Evolutionary conservation across 2,888 invertebrate species (phyloP).

Genomic region (Mesorhabditis belari): DNA sequence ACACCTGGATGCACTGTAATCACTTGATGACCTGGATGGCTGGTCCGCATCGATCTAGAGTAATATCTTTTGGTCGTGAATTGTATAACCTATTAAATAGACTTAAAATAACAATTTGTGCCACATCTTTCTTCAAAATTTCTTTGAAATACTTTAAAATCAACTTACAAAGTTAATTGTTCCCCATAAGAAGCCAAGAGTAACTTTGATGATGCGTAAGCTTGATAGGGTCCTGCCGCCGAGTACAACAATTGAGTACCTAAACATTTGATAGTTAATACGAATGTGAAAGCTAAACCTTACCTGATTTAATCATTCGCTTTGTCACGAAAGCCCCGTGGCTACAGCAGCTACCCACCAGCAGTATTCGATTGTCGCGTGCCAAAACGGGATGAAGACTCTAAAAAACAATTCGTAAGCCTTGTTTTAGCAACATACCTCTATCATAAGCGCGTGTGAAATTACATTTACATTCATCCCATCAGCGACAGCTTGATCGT

Average conservation of each 20-base stretch:
- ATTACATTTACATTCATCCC: neutral
- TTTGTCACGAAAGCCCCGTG: neutral
- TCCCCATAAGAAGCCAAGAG: neutral
- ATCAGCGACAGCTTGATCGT: neutral
- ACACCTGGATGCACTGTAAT: neutral
- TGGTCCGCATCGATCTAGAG: neutral
- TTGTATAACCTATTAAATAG: no score
- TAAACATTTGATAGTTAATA: neutral
- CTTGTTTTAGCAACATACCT: neutral
- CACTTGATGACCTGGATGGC: neutral
- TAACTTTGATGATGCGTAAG: neutral
- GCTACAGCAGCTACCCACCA: neutral
- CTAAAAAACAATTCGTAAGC: neutral
- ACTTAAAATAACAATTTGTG: no score
- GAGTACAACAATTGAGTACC: neutral
- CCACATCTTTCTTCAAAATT: no score
- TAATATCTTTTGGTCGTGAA: neutral
- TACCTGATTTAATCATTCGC: neutral
- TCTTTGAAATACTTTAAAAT: no score
- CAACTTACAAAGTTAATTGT: neutral
- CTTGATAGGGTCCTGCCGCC: neutral
- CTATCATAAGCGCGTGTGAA: neutral
- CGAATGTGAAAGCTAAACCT: neutral
- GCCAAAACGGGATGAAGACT: neutral
- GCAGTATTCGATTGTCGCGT: neutral